phyloP scores from a whole-genome alignment of 1,140 invertebrate species.

The Drosophila orosa region DNA sequence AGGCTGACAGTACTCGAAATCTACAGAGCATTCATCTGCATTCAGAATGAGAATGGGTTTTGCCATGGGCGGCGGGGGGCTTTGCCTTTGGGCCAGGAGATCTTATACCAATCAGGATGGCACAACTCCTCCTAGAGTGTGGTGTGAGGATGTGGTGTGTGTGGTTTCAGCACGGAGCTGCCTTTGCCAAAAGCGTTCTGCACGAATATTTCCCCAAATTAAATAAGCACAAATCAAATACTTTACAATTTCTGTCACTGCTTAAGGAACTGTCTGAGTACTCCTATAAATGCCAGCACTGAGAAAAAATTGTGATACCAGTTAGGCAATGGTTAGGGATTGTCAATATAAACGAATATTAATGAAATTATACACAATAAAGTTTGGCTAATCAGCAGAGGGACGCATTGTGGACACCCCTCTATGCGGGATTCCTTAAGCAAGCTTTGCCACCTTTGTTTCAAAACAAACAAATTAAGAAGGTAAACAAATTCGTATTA shows the following conservation, averaged over 20 bases:
- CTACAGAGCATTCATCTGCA: slow-evolving; percentile 49
- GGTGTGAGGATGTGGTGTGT: slow-evolving; percentile 12
- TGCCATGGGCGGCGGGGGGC: neutral
- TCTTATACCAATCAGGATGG: slow-evolving; percentile 48
- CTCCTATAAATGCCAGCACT: slow-evolving; percentile 4
- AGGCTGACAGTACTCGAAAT: slow-evolving; percentile 70
- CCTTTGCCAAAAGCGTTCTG: slow-evolving; percentile 20
- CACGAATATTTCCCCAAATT: slow-evolving; percentile 67
- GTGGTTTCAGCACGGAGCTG: slow-evolving; percentile 21
- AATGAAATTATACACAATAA: neutral
- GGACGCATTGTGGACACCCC: slow-evolving; percentile 87
- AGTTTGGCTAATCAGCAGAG: slow-evolving; percentile 88
- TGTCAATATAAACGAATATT: neutral
- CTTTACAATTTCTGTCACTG: slow-evolving; percentile 74
- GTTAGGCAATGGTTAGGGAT: no score
- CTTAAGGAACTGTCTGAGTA: slow-evolving; percentile 20
- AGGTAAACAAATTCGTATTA: neutral
- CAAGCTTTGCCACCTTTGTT: slow-evolving; percentile 87
- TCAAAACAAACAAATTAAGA: slow-evolving; percentile 52
- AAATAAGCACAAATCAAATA: slow-evolving; percentile 82
- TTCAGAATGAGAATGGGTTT: slow-evolving; percentile 31
- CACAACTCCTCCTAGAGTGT: neutral
- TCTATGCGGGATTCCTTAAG: slow-evolving; percentile 87
- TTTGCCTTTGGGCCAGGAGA: slow-evolving; percentile 54
- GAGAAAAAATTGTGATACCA: neutral